Evolutionary conservation across 1,140 invertebrate genomes (phyloP).

Genomic region (Venturia canescens): DNA sequence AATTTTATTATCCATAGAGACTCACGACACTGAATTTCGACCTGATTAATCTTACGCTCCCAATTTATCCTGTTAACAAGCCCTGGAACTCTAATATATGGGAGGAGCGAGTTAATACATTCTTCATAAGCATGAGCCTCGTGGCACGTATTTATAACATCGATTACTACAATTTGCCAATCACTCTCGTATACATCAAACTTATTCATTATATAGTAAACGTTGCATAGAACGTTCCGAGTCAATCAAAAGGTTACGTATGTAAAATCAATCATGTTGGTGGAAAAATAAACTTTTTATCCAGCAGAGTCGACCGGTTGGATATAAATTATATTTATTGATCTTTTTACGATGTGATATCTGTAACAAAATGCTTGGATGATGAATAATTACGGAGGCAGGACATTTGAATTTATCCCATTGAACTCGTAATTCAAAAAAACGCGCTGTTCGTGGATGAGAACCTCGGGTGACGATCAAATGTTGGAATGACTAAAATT

Average conservation of each 20-base stretch:
- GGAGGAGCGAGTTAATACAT: not conserved
- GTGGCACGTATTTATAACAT: slow-evolving; percentile 4
- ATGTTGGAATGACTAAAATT: too few species aligned
- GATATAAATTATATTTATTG: not conserved
- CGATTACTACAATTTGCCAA: slow-evolving; percentile 17
- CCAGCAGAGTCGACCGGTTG: too few species aligned
- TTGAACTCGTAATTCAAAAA: too few species aligned
- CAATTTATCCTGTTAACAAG: not conserved
- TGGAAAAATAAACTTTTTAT: not conserved
- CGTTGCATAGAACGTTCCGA: not conserved
- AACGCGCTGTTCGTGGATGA: too few species aligned
- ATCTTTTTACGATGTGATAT: not conserved
- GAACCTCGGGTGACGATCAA: too few species aligned
- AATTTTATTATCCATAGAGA: not conserved
- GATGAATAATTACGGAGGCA: not conserved
- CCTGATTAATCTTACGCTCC: slow-evolving; percentile 7
- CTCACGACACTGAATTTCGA: not conserved
- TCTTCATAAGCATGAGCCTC: not conserved
- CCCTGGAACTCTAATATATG: not conserved
- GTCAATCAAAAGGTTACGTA: slow-evolving; percentile 2
- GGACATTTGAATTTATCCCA: too few species aligned
- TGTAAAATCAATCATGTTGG: not conserved
- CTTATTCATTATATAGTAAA: not conserved
- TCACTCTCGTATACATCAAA: not conserved
- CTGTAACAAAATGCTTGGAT: not conserved